phyloP scores from a whole-genome alignment of 1,140 invertebrate genomes.

The Polypedilum pembai region DNA sequence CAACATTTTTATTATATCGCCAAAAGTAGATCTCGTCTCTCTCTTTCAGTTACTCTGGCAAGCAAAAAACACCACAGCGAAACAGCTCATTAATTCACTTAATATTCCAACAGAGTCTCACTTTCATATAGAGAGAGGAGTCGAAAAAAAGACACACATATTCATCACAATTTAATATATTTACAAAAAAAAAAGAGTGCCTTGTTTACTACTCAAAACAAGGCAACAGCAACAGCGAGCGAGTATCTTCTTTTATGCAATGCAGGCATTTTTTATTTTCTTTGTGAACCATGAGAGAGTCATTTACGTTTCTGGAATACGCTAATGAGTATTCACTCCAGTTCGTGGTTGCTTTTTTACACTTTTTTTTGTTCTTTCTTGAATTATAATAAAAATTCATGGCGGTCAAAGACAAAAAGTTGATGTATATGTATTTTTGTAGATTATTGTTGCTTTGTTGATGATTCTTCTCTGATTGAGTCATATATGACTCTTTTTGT shows the following conservation, averaged over 20 bases:
- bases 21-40: background rate
- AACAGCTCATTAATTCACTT: slow-evolving; percentile 25
- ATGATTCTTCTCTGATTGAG: no score
- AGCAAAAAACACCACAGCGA: background rate
- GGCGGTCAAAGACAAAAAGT: no score
- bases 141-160: slow-evolving; percentile 15
- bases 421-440: no score
- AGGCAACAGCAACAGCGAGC: background rate
- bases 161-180: slow-evolving; percentile 24
- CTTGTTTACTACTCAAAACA: background rate
- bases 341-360: background rate
- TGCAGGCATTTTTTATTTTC: background rate
- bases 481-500: no score
- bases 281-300: slow-evolving; percentile 1
- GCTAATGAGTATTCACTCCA: background rate
- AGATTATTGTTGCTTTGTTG: no score
- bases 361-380: background rate
- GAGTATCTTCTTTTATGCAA: background rate
- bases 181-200: background rate
- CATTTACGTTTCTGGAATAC: background rate
- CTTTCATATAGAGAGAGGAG: background rate
- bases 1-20: slow-evolving; percentile 26
- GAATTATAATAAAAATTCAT: no score
- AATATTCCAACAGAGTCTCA: slow-evolving; percentile 16
- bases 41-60: background rate